Evolutionary conservation across 2,113 vertebrate species (phyloP), one percentile per base, ranked within the genome.

Genomic region (Haplochromis vanheusdeni): DNA sequence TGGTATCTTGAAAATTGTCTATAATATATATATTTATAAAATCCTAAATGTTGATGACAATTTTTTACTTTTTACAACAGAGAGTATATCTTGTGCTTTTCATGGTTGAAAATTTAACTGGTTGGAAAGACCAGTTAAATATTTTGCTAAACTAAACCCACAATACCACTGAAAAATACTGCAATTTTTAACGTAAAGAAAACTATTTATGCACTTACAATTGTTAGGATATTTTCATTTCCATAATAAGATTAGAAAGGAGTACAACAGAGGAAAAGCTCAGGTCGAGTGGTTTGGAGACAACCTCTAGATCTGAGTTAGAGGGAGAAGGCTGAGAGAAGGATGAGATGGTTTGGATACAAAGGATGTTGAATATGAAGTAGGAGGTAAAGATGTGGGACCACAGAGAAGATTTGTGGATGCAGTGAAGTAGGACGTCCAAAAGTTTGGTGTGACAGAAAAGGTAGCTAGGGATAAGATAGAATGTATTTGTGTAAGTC

Each of bases 71-170:
- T 62, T 16, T 9, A 58, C 1, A 62, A 62, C 14, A 60, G 10
- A 0, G 33, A 37, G 6, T 21, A 65, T 37, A 0, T 37, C 33
- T 65, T n/a, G 0, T 3, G 58, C 0, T 35, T 37, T 65, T 65
- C 6, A 13, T 65, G 10, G 31, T 37, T 65, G 0, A 37, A 5
- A 6, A 65, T 65, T 13, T 37, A 37, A 65, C 60, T 37, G 0
- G 0, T 65, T 37, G 62, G 62, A 37, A 37, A 68, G 33, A 21
- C 19, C 33, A 68, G 19, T 68, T 68, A 37, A 0, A 65, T 13
- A 65, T 65, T 65, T 65, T 65, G 60, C 60, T 37, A 65, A 37
- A 21, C 60, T 4, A 21, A 65, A 37, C 33, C 33, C 0, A 65
- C 17, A 37, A 37, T 31, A 51, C 1, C 19, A 52, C 23, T 21